phyloP scores from a whole-genome alignment of 2,797 vertebrate genomes.

The Menidia menidia region DNA sequence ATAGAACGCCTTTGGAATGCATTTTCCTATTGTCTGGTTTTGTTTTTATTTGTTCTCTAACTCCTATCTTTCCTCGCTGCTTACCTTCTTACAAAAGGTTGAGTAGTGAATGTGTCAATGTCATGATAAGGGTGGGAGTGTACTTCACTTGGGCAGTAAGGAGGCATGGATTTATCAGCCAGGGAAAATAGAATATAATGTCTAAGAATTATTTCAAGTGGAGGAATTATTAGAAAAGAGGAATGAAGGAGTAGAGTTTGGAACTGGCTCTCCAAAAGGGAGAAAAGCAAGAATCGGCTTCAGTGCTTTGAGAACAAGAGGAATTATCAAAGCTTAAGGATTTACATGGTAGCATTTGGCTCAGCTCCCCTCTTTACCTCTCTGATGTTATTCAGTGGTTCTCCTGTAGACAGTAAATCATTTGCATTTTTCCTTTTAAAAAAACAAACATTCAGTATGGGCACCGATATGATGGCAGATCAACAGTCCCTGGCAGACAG shows the following conservation, averaged over 20 bases:
- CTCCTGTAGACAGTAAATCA: constrained; percentile 23
- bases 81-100: not conserved
- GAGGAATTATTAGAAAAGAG: not conserved
- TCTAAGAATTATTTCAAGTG: not conserved
- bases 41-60: not conserved
- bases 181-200: not conserved
- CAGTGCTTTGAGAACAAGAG: constrained; percentile 1
- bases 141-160: too few species aligned
- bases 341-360: constrained; percentile 25
- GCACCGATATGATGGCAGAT: constrained; percentile 9
- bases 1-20: not conserved
- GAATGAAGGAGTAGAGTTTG: not conserved
- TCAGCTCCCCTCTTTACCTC: constrained; percentile 14
- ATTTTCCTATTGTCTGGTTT: not conserved
- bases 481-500: constrained; percentile 26
- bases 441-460: constrained; percentile 19
- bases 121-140: too few species aligned
- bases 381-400: constrained; percentile 8
- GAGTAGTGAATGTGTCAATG: too few species aligned
- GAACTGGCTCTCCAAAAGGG: not conserved
- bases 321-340: constrained; percentile 9
- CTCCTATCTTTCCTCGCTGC: not conserved
- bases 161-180: not conserved
- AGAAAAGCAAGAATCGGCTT: not conserved
- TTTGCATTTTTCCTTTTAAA: constrained; percentile 28